Conservation (phyloP, 2,888 invertebrate species). For the Protodeltote pygarga region DNA sequence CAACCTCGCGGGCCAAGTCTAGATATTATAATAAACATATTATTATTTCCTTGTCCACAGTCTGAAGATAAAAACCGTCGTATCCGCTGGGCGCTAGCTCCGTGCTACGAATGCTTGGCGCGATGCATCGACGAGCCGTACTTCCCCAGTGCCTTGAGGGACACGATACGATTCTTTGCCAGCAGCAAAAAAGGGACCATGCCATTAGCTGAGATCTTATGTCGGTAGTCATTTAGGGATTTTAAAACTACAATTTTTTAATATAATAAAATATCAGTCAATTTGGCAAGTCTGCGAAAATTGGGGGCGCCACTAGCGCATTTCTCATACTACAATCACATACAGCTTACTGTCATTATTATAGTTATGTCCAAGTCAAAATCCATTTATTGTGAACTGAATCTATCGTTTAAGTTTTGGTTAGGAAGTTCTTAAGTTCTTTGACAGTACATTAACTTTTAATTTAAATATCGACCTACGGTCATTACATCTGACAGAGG, state of each 20-base stretch:
- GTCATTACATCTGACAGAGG: too few species aligned
- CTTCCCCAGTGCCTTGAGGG: constrained; percentile 68
- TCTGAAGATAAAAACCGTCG: constrained; percentile 89
- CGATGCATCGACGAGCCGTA: constrained; percentile 53
- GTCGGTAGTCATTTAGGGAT: constrained; percentile 15
- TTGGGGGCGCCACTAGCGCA: too few species aligned
- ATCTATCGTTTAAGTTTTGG: too few species aligned
- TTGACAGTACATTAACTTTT: too few species aligned
- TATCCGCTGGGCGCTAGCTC: constrained; percentile 88
- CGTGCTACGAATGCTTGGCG: constrained; percentile 86
- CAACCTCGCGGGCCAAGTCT: too few species aligned
- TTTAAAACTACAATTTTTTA: neutral
- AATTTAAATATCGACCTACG: too few species aligned
- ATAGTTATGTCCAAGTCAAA: too few species aligned
- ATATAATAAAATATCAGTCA: neutral
- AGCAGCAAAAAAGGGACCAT: constrained; percentile 22
- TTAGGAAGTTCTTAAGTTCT: too few species aligned
- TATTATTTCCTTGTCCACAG: constrained; percentile 75
- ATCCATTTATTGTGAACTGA: too few species aligned
- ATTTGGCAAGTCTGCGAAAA: neutral
- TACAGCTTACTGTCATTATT: too few species aligned
- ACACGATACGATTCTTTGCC: constrained; percentile 64
- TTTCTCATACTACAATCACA: too few species aligned
- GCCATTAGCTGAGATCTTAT: constrained; percentile 21
- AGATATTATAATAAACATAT: neutral